Conservation (phyloP, 2,797 vertebrate species). For the Ataeniobius toweri region DNA sequence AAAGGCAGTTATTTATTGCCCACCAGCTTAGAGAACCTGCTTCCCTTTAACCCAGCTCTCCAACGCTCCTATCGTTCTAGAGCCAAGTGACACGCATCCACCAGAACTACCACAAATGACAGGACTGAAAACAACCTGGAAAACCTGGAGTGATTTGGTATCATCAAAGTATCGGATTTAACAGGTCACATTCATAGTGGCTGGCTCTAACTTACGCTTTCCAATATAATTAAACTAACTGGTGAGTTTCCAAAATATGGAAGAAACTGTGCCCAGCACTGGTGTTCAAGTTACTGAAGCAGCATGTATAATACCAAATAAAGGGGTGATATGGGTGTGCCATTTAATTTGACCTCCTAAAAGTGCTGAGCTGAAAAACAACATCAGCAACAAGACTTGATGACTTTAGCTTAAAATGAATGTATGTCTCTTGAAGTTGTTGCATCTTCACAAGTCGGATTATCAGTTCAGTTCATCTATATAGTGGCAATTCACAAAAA, state of each 20-base stretch:
- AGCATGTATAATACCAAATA: not conserved
- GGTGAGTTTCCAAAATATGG: constrained; percentile 44
- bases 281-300: constrained; percentile 29
- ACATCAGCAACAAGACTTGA: not conserved
- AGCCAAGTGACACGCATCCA: constrained; percentile 20
- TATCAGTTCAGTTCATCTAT: not conserved
- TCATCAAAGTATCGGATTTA: constrained; percentile 35
- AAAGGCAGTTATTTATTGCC: constrained; percentile 17
- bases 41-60: constrained; percentile 19
- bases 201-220: not conserved
- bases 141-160: constrained; percentile 25
- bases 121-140: constrained; percentile 6
- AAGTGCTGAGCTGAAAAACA: constrained; percentile 13
- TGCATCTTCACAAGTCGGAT: too few relatives aligned
- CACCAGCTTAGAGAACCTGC: constrained; percentile 14
- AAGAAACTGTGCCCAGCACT: not conserved
- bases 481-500: not conserved
- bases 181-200: constrained; percentile 28
- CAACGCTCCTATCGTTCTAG: not conserved
- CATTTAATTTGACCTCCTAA: constrained; percentile 21
- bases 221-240: constrained; percentile 25
- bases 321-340: constrained; percentile 8
- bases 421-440: not conserved
- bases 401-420: not conserved
- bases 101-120: constrained; percentile 17